Evolutionary conservation across 1,140 invertebrate species (phyloP).

Genomic region (Hesperophylax magnus): DNA sequence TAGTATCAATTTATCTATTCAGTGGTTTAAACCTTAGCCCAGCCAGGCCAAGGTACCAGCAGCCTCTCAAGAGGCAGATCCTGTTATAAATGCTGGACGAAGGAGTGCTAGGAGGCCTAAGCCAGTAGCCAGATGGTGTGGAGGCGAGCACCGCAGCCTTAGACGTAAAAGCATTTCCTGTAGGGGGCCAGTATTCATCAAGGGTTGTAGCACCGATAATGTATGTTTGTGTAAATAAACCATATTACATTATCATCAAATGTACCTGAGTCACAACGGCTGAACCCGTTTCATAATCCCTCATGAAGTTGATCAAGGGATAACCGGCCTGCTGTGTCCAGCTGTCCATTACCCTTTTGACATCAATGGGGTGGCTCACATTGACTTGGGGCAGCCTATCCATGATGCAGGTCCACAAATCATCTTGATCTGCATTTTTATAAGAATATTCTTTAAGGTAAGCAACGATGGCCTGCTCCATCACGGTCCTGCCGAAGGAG

Average conservation of each 20-base stretch:
- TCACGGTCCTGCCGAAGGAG: constrained; percentile 75
- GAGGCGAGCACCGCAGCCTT: too few species aligned
- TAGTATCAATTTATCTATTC: too few species aligned
- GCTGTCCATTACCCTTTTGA: constrained; percentile 79
- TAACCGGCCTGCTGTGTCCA: constrained; percentile 84
- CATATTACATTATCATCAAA: neutral
- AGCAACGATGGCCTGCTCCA: constrained; percentile 73
- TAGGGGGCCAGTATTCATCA: too few species aligned
- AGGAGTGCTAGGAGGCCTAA: too few species aligned
- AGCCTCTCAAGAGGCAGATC: too few species aligned
- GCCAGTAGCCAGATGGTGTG: too few species aligned
- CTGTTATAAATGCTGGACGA: too few species aligned
- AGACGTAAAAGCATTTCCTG: too few species aligned
- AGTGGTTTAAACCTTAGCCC: too few species aligned
- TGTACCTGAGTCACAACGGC: constrained; percentile 63
- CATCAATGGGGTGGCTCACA: constrained; percentile 62
- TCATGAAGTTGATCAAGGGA: constrained; percentile 76
- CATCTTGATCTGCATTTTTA: constrained; percentile 73
- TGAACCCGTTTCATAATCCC: constrained; percentile 60
- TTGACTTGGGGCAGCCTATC: constrained; percentile 61
- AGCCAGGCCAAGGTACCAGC: too few species aligned
- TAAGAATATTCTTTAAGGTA: constrained; percentile 71
- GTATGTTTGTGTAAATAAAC: too few species aligned
- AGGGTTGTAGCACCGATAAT: too few species aligned
- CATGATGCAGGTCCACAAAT: constrained; percentile 75